Conservation (phyloP, 2,113 vertebrate genomes). For the Oryzias curvinotus region DNA sequence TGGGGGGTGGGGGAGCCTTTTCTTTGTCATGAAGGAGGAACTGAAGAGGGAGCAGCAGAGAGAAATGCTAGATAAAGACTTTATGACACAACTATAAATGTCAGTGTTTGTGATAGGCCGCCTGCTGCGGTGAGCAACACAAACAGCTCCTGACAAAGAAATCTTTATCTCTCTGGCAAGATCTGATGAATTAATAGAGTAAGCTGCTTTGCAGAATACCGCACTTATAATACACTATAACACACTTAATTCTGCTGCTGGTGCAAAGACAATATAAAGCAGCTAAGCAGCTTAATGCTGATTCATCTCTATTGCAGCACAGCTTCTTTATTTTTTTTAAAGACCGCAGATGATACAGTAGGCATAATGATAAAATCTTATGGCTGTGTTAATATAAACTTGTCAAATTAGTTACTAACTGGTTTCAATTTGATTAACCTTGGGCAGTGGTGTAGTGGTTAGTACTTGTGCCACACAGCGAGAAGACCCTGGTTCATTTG, state of each 20-base stretch:
- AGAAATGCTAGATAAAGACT: conserved; percentile 19
- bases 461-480: too few relatives aligned
- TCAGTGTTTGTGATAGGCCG: conserved; percentile 26
- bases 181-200: conserved; percentile 36
- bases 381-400: too few relatives aligned
- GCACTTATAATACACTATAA: conserved; percentile 6
- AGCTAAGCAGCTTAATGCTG: too few relatives aligned
- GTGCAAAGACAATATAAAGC: neutral
- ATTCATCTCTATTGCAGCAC: too few relatives aligned
- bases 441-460: too few relatives aligned
- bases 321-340: too few relatives aligned
- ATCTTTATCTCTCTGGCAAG: conserved; percentile 23
- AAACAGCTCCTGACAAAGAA: conserved; percentile 21
- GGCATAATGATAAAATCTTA: too few relatives aligned
- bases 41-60: conserved; percentile 32
- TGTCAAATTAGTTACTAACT: too few relatives aligned
- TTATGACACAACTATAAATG: conserved; percentile 47
- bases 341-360: too few relatives aligned
- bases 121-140: conserved; percentile 10
- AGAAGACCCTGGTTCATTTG: too few relatives aligned
- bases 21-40: conserved; percentile 37
- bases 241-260: conserved; percentile 19
- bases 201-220: conserved; percentile 26
- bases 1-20: conserved; percentile 18
- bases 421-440: too few relatives aligned